Evolutionary conservation across 2,113 vertebrate genomes (phyloP).

Genomic region (Tiliqua scincoides): DNA sequence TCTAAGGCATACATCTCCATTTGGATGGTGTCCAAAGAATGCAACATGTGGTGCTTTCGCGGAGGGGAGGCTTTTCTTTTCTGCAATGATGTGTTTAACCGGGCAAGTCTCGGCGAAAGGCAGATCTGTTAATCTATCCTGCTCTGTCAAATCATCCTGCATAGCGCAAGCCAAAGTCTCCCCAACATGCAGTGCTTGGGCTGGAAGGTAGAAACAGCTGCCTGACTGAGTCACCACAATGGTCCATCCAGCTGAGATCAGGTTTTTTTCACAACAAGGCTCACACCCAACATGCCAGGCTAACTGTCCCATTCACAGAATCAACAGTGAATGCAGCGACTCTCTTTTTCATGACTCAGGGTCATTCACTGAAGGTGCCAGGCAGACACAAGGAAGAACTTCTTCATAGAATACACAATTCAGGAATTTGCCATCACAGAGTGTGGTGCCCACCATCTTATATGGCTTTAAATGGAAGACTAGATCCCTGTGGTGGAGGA

Average conservation of each 20-base stretch:
- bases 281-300: neutral
- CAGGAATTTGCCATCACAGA: no score
- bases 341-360: no score
- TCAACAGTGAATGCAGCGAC: neutral
- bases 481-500: no score
- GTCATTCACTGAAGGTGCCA: no score
- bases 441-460: no score
- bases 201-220: neutral
- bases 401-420: no score
- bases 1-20: neutral
- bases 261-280: neutral
- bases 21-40: constrained; percentile 52
- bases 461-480: no score
- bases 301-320: neutral
- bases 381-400: no score
- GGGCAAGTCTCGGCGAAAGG: constrained; percentile 38
- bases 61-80: fast-evolving
- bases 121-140: neutral
- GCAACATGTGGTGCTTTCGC: constrained; percentile 33
- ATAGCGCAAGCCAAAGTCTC: neutral
- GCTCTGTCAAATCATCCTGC: constrained; percentile 10
- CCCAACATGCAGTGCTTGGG: neutral
- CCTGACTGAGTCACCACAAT: neutral
- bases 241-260: neutral
- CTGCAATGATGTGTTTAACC: neutral